phyloP scores from a whole-genome alignment of 2,888 invertebrate species.

The Ecliptopera silaceata region DNA sequence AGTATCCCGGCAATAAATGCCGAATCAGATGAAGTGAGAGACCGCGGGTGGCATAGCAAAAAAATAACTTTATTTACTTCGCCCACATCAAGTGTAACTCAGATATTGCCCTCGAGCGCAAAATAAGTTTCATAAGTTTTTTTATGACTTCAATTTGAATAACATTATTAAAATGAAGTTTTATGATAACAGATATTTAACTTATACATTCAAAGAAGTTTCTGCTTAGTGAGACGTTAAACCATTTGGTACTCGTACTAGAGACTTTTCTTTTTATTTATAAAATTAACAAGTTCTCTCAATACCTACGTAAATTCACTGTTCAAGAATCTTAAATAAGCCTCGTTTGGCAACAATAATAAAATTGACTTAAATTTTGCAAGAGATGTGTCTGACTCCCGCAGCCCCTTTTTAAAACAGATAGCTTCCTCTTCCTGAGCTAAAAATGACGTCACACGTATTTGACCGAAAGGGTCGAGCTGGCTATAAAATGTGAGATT shows the following conservation, averaged over 20 bases:
- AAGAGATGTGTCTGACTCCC: not conserved
- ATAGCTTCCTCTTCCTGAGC: conserved; percentile 37
- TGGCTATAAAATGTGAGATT: conserved; percentile 53
- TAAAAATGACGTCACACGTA: conserved; percentile 46
- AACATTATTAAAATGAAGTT: conserved; percentile 10
- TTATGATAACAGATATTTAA: no score
- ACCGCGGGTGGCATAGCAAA: conserved; percentile 62
- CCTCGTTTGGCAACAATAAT: not conserved
- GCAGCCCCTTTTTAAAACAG: conserved; percentile 21
- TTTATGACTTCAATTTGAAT: conserved; percentile 31
- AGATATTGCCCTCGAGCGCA: conserved; percentile 33
- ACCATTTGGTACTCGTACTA: no score
- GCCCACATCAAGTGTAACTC: conserved; percentile 52
- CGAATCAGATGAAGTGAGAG: conserved; percentile 71
- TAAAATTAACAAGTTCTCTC: no score
- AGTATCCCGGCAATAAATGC: conserved; percentile 72
- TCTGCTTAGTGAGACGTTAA: no score
- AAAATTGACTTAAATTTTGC: not conserved
- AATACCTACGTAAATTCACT: no score
- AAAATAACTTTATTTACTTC: conserved; percentile 64
- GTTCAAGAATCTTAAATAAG: no score
- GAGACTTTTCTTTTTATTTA: no score
- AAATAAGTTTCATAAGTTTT: conserved; percentile 30
- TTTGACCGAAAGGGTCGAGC: conserved; percentile 51
- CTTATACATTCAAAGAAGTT: no score